Conservation (phyloP, 2,797 vertebrate genomes). For the Cyprinodon diabolis region DNA sequence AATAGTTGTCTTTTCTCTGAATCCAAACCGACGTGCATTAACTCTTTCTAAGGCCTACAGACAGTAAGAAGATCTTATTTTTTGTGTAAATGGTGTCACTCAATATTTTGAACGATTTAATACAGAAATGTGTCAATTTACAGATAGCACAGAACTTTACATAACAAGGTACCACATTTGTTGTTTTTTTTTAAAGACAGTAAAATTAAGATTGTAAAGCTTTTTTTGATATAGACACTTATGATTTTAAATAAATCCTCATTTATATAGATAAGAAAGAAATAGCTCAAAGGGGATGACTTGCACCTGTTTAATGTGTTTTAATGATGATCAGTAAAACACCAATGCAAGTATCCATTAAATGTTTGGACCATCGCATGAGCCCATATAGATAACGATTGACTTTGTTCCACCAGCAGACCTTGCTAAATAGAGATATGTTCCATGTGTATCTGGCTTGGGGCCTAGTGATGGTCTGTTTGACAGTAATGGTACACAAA, state of each 20-base stretch:
- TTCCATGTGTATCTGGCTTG: constrained; percentile 37
- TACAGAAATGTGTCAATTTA: too few relatives aligned
- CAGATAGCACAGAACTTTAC: too few relatives aligned
- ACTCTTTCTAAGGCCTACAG: constrained; percentile 1
- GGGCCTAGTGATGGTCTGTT: constrained; percentile 48
- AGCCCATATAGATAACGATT: constrained; percentile 34
- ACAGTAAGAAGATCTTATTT: not conserved
- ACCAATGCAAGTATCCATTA: not conserved
- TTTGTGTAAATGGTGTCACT: not conserved
- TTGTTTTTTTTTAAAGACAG: not conserved
- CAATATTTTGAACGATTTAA: too few relatives aligned
- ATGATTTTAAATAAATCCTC: too few relatives aligned
- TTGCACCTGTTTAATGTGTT: not conserved
- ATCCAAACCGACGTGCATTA: not conserved
- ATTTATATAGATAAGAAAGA: too few relatives aligned
- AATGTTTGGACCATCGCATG: not conserved
- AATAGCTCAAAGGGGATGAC: not conserved
- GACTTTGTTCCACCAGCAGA: constrained; percentile 58
- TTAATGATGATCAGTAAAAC: not conserved
- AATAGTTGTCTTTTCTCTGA: not conserved
- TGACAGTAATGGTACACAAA: constrained; percentile 56
- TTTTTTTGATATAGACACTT: not conserved
- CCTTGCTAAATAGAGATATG: constrained; percentile 40
- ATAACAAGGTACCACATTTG: too few relatives aligned
- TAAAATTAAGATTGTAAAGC: not conserved